Percentiles rank a stretch among this genome's conserved stretches.
phyloP scores from a whole-genome alignment of 2,888 invertebrate species.

The Drosophila niveifrons region DNA sequence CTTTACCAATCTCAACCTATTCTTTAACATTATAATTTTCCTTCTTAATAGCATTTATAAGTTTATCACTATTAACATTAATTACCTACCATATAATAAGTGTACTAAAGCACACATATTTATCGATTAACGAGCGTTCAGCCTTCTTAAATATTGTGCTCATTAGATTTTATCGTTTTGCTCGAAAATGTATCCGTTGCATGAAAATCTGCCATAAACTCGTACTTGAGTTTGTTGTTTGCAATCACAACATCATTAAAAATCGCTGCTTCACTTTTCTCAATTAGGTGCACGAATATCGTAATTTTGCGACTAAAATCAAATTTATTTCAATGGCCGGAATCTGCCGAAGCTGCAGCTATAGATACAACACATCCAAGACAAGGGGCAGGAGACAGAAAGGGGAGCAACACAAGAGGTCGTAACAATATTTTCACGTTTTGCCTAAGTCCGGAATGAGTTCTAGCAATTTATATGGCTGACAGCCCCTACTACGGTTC shows the following conservation, averaged over 20 bases:
- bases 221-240: slow-evolving; percentile 19
- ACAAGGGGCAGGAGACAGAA: neutral
- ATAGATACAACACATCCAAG: neutral
- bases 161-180: slow-evolving; percentile 2
- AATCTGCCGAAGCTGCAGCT: slow-evolving; percentile 36
- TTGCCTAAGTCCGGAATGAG: slow-evolving; percentile 81
- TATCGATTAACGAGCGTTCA: neutral
- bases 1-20: too few species aligned
- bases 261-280: slow-evolving; percentile 73
- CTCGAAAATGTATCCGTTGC: slow-evolving; percentile 8
- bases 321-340: slow-evolving; percentile 71
- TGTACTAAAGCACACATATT: neutral
- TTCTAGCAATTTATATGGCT: slow-evolving; percentile 72
- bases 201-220: neutral
- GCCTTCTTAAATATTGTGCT: neutral
- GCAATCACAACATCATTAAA: slow-evolving; percentile 69
- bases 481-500: slow-evolving; percentile 26
- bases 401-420: slow-evolving; percentile 58
- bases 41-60: neutral
- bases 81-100: neutral
- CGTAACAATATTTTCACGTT: slow-evolving; percentile 83
- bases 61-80: neutral
- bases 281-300: slow-evolving; percentile 67
- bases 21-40: too few species aligned
- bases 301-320: slow-evolving; percentile 76